phyloP scores from a whole-genome alignment of 2,797 vertebrate species.

The Ispidina picta region DNA sequence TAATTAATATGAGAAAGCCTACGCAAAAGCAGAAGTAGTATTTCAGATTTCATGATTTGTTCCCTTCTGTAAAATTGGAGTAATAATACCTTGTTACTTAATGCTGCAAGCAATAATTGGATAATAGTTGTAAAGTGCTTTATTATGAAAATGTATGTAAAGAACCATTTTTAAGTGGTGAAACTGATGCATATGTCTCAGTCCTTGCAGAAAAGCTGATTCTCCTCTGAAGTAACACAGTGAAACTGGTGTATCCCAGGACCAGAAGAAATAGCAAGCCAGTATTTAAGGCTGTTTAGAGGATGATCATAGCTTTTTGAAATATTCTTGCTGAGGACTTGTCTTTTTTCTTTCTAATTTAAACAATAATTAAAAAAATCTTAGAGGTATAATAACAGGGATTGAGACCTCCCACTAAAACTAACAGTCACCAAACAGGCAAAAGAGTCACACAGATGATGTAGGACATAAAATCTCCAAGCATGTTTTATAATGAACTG shows the following conservation, averaged over 20 bases:
- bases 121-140: constrained; percentile 51
- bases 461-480: constrained; percentile 5
- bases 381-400: neutral
- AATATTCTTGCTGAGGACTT: neutral
- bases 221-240: neutral
- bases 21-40: constrained; percentile 26
- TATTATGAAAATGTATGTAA: constrained; percentile 45
- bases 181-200: neutral
- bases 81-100: constrained; percentile 31
- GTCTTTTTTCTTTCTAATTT: neutral
- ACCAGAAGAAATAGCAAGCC: neutral
- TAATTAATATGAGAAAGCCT: constrained; percentile 68
- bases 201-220: neutral
- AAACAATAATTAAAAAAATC: neutral
- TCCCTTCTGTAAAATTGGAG: neutral
- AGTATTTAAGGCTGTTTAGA: neutral
- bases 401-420: neutral
- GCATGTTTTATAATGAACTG: neutral
- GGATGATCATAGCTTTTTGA: neutral
- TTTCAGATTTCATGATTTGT: constrained; percentile 29
- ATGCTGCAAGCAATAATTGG: constrained; percentile 49
- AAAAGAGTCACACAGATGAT: neutral
- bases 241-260: neutral
- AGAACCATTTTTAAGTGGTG: constrained; percentile 6
- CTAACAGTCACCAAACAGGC: neutral